Evolutionary conservation across 2,797 vertebrate genomes (phyloP), one percentile per base, ranked within the genome.

Genomic region (Lerista edwardsae): DNA sequence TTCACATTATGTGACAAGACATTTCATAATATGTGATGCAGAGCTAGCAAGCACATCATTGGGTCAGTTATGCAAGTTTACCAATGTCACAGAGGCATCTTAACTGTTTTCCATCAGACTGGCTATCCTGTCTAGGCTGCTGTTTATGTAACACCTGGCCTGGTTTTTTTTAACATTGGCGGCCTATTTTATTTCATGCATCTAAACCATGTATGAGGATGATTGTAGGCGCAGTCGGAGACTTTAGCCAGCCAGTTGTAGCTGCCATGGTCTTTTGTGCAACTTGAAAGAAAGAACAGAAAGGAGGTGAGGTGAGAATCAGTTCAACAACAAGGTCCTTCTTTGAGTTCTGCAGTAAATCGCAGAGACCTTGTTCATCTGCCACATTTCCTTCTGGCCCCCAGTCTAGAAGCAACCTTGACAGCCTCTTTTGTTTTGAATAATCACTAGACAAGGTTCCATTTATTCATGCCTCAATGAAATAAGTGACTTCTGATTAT

Each of bases 1-100:
- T 23, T 57, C 47, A 47, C 68, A 29, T 80, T 75, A 44, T 23
- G 39, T 39, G 79, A 71, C 25, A 71, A 67, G 69, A 62, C n/a
- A 36, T 76, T 75, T 71, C 79, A 61, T 82, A 80, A 80, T 62
- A 64, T 55, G 36, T 76, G 55, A 86, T 15, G 39, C n/a, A 41
- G 69, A 39, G 44, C 6, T 36, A 41, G 31, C 39, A 21, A 75
- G 27, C 55, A 71, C 55, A 36, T 62, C 19, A 23, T 29, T 51
- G n/a, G 67, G 65, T 84, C 87, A 83, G 82, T 81, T 83, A 62
- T 73, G 81, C 75, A 91, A 88, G 36, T 25, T 31, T 83, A 77
- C 81, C 51, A 59, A 80, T 89, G 57, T 29, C 57, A 79, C 11
- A 34, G 17, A 80, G 62, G 29, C 27, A 69, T 41, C 27, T 85